Base-by-base conservation (phyloP, 1,140 invertebrate species). In the Saccostrea glomerata region DNA sequence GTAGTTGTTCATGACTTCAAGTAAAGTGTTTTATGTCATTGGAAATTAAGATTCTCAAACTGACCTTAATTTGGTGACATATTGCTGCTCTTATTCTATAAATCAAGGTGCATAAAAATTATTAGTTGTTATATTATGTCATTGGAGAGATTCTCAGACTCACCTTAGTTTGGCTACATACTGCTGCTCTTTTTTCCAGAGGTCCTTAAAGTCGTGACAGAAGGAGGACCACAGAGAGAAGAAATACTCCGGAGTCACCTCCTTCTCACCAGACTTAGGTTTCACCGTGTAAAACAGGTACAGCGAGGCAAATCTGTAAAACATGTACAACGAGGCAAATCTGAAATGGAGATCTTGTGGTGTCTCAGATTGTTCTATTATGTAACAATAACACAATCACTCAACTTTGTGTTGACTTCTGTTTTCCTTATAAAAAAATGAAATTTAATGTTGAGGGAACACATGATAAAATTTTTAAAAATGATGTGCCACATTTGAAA, bases 131-230 rank as follows among this genome's bases (percentile, higher is more conserved):
- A 36, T 47, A 47, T 47, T 66, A 66, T 20, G 60, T n/a, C 20
- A 17, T n/a, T 7, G 7, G 7, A 77, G 30, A 73, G 23, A 30
- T 73, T 30, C n/a, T 63, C 25, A 77, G 13, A 30, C 90, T 89
- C 96, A 97, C 97, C 97, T 97, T 95, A 98, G 97, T 95, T 98
- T 98, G 86, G 97, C 96, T 40, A 98, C 96, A 92, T 96, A 96
- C 90, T 98, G 97, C 92, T 98, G 97, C 95, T 99, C 98, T 93
- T 98, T 98, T 93, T 98, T 98, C 97, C 98, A 99, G 90, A 98
- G 97, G 94, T 98, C 98, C 96, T 99, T 99, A 93, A 99, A 99
- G 94, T 99, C 98, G 83, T 96, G 96, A 94, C 98, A 98, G 95
- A 99, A 99, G 77, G 96, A 96, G 0, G 97, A 96, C 98, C 98